These are phyloP conservation scores for Zosterops hypoxanthus DNA, from an alignment of 2,113 vertebrate species.

Conservation along the genomic window DNA sequence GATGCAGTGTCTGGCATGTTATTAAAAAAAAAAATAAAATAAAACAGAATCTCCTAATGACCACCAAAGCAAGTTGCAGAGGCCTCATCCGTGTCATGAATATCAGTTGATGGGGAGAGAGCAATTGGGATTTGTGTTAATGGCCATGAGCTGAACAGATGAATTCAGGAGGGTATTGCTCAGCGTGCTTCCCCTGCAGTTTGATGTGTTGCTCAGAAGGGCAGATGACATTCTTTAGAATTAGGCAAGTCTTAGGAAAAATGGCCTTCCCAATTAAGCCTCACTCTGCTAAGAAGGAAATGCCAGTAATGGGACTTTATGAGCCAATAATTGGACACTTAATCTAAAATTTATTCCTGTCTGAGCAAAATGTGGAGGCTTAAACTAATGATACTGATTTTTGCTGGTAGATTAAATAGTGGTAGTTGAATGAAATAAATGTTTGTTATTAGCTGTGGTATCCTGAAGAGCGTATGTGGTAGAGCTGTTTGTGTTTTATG, in stretches of 20 bases:
- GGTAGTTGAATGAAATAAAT: constrained; percentile 24
- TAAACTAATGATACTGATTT: constrained; percentile 45
- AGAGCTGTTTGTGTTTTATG: not conserved
- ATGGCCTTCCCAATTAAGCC: constrained; percentile 32
- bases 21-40: not conserved
- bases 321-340: constrained; percentile 39
- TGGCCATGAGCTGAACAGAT: not conserved
- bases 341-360: constrained; percentile 38
- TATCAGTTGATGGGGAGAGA: not conserved
- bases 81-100: not conserved
- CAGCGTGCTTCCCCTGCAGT: not conserved
- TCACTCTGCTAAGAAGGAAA: not conserved
- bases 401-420: constrained; percentile 29
- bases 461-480: not conserved
- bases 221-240: not conserved
- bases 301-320: constrained; percentile 26
- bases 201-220: not conserved
- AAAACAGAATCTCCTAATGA: not conserved
- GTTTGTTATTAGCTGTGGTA: constrained; percentile 27
- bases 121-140: not conserved
- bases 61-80: not conserved
- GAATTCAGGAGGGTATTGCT: constrained; percentile 14
- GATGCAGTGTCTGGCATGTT: not conserved
- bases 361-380: not conserved
- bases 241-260: not conserved